These are phyloP conservation scores for Caenorhabditis sp. DNA, from an alignment of 2,888 invertebrate species.

Conservation along the genomic window DNA sequence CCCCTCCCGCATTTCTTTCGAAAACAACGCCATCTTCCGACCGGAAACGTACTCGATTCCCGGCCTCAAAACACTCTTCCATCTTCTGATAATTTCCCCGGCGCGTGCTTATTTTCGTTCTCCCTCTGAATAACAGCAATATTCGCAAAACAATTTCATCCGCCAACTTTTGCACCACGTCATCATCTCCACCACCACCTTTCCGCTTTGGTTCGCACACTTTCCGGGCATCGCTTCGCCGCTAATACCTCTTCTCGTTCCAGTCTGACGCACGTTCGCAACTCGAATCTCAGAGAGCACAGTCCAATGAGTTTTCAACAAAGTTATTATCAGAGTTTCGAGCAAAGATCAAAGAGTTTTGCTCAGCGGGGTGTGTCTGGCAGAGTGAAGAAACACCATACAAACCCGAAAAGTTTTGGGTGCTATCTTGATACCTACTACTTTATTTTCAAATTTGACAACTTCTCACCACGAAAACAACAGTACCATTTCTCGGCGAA, in stretches of 20 bases:
- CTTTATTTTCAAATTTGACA: too few species aligned
- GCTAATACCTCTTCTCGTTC: conserved; percentile 7
- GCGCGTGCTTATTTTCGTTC: neutral
- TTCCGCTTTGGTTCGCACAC: too few species aligned
- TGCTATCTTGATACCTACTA: too few species aligned
- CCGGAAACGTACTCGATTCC: conserved; percentile 3
- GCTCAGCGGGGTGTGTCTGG: too few species aligned
- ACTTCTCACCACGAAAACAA: too few species aligned
- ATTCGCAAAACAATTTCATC: conserved; percentile 18
- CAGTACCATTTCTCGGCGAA: too few species aligned
- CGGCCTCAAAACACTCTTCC: conserved; percentile 5
- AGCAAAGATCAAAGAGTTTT: too few species aligned
- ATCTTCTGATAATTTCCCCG: conserved; percentile 39
- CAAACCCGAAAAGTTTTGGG: too few species aligned
- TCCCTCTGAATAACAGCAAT: conserved; percentile 28
- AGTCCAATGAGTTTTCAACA: conserved; percentile 3
- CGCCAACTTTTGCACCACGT: conserved; percentile 12
- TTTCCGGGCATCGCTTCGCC: conserved; percentile 26
- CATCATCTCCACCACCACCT: neutral
- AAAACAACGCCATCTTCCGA: conserved; percentile 15
- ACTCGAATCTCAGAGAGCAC: conserved; percentile 1
- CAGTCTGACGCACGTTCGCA: conserved; percentile 17
- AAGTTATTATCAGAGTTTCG: too few species aligned
- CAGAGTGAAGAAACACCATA: too few species aligned
- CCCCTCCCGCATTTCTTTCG: too few species aligned